Conservation (phyloP, 1,140 invertebrate species). For the Eumeta japonica region DNA sequence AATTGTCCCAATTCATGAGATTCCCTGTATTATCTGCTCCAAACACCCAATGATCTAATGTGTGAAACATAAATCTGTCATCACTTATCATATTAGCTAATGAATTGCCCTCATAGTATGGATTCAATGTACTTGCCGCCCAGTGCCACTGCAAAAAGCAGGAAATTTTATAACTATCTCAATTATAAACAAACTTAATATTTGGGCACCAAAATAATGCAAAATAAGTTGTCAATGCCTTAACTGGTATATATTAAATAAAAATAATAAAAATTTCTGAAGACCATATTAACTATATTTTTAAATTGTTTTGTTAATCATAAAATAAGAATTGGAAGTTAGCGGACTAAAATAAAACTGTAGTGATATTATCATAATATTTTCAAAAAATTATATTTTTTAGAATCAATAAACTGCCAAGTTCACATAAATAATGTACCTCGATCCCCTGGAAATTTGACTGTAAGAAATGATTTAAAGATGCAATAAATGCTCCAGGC, state of each 20-base stretch:
- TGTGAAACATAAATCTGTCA: constrained; percentile 80
- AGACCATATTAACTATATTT: too few species aligned
- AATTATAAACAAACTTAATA: constrained; percentile 3
- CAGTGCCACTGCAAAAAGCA: constrained; percentile 71
- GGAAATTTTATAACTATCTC: constrained; percentile 2
- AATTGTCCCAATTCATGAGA: constrained; percentile 69
- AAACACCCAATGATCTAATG: constrained; percentile 81
- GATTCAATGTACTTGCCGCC: constrained; percentile 85
- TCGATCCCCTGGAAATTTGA: constrained; percentile 56
- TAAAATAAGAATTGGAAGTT: too few species aligned
- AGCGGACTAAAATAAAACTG: too few species aligned
- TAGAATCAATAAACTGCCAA: background rate
- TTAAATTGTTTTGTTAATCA: too few species aligned
- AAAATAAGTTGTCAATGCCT: too few species aligned
- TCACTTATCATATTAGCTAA: constrained; percentile 74
- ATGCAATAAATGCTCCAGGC: constrained; percentile 88
- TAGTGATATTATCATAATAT: too few species aligned
- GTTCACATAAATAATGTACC: constrained; percentile 33
- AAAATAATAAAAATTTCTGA: constrained; percentile 4
- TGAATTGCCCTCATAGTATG: constrained; percentile 86
- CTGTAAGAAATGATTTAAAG: constrained; percentile 83
- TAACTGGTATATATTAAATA: constrained; percentile 1
- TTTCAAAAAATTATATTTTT: background rate
- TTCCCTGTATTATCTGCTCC: constrained; percentile 83
- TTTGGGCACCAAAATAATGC: too few species aligned